phyloP scores from a whole-genome alignment of 2,113 vertebrate species.

The Bombycilla garrulus region DNA sequence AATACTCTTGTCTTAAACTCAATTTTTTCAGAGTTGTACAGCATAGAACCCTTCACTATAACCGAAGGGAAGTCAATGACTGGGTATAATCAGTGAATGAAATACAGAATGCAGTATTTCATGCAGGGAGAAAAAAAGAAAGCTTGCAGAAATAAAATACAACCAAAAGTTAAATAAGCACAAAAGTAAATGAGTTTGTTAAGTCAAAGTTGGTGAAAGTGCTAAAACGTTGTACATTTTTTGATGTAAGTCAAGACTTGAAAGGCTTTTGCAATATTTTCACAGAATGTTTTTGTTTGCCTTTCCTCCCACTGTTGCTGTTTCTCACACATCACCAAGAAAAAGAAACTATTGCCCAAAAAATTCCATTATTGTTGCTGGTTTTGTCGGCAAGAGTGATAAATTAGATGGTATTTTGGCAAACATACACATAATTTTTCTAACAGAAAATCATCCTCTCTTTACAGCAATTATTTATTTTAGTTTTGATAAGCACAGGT shows the following conservation, averaged over 20 bases:
- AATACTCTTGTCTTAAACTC: constrained; percentile 32
- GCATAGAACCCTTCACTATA: not conserved
- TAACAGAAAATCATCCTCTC: not conserved
- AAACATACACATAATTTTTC: not conserved
- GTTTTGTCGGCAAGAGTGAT: not conserved
- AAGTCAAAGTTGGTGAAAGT: not conserved
- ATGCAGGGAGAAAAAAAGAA: not conserved
- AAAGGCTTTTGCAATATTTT: not conserved
- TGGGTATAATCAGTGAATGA: not conserved
- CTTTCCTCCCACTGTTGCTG: not conserved
- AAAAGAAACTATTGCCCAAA: not conserved
- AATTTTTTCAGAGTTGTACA: not conserved
- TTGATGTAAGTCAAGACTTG: not conserved
- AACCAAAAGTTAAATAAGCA: not conserved
- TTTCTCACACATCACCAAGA: not conserved
- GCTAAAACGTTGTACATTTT: not conserved
- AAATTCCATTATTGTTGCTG: not conserved
- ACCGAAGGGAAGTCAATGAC: not conserved
- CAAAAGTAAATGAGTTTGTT: not conserved
- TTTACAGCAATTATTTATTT: not conserved
- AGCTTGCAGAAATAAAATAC: not conserved
- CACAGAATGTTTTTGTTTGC: not conserved
- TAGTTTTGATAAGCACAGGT: not conserved
- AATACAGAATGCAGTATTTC: not conserved
- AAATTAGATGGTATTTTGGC: not conserved